Percentiles rank a stretch among this genome's conserved stretches.
Conservation (phyloP, 2,888 invertebrate species). For the Drosophila mettleri region DNA sequence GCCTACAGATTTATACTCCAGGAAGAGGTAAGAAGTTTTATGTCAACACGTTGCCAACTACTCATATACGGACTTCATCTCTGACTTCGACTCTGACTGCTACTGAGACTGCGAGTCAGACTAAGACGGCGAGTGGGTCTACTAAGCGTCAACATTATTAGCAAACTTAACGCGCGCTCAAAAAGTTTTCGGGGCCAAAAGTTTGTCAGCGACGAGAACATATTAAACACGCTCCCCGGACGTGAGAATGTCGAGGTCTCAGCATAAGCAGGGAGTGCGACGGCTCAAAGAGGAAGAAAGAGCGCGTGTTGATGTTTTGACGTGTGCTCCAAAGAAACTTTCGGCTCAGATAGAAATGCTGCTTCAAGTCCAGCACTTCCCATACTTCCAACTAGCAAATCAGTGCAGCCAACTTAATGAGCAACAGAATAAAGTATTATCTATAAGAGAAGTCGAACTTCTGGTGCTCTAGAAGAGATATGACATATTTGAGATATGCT, state of each 20-base stretch:
- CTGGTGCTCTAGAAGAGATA: constrained; percentile 1
- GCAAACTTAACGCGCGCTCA: constrained; percentile 74
- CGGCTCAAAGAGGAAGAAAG: constrained; percentile 17
- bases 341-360: constrained; percentile 39
- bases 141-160: constrained; percentile 71
- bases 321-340: constrained; percentile 71
- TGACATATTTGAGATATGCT: not conserved
- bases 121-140: constrained; percentile 31
- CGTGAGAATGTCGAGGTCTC: constrained; percentile 36
- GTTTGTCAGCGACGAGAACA: constrained; percentile 71
- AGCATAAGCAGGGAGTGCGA: constrained; percentile 1
- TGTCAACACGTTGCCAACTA: constrained; percentile 44
- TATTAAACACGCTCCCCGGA: constrained; percentile 73
- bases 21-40: constrained; percentile 82
- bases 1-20: constrained; percentile 82
- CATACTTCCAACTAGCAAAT: constrained; percentile 60
- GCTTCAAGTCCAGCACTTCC: constrained; percentile 65
- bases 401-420: constrained; percentile 75
- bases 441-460: not conserved
- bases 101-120: not conserved
- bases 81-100: constrained; percentile 2
- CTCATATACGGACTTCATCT: constrained; percentile 18
- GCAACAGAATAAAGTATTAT: constrained; percentile 29
- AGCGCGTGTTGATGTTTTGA: constrained; percentile 80
- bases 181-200: constrained; percentile 70